These are phyloP conservation scores for Panopea generosa DNA, from an alignment of 2,888 invertebrate species.

Conservation along the genomic window DNA sequence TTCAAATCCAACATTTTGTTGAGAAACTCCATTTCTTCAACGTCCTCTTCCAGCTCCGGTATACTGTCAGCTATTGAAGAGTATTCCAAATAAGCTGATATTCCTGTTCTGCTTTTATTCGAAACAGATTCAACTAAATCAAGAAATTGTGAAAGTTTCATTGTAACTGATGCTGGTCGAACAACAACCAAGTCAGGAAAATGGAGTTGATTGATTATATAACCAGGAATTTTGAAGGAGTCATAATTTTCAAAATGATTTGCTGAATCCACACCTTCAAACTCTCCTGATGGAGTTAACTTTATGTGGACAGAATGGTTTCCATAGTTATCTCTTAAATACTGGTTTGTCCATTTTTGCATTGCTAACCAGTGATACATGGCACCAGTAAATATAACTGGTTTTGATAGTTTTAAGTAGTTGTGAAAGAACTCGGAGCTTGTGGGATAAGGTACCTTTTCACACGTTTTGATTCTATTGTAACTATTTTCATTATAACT, in stretches of 20 bases:
- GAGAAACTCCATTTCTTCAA: constrained; percentile 78
- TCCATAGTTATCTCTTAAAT: constrained; percentile 72
- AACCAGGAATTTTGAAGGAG: constrained; percentile 75
- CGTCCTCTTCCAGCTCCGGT: constrained; percentile 76
- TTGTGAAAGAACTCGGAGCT: constrained; percentile 76
- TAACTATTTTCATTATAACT: neutral
- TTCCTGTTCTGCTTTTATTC: constrained; percentile 62
- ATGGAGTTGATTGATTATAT: constrained; percentile 72
- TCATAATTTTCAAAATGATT: constrained; percentile 76
- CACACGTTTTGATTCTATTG: constrained; percentile 58
- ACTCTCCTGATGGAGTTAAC: constrained; percentile 80
- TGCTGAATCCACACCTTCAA: constrained; percentile 82
- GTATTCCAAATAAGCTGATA: constrained; percentile 84
- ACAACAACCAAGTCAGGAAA: constrained; percentile 83
- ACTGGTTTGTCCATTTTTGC: constrained; percentile 80
- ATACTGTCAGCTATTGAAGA: constrained; percentile 80
- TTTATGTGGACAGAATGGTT: constrained; percentile 78
- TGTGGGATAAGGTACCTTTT: constrained; percentile 65
- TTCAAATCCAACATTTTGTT: constrained; percentile 65
- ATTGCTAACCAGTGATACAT: constrained; percentile 77
- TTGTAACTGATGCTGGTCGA: constrained; percentile 80
- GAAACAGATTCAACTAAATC: constrained; percentile 77
- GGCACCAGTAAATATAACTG: constrained; percentile 80
- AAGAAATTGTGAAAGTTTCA: constrained; percentile 81
- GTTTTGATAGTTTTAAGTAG: constrained; percentile 79